phyloP scores from a whole-genome alignment of 2,113 vertebrate species.

The Orientallactaga bullata region DNA sequence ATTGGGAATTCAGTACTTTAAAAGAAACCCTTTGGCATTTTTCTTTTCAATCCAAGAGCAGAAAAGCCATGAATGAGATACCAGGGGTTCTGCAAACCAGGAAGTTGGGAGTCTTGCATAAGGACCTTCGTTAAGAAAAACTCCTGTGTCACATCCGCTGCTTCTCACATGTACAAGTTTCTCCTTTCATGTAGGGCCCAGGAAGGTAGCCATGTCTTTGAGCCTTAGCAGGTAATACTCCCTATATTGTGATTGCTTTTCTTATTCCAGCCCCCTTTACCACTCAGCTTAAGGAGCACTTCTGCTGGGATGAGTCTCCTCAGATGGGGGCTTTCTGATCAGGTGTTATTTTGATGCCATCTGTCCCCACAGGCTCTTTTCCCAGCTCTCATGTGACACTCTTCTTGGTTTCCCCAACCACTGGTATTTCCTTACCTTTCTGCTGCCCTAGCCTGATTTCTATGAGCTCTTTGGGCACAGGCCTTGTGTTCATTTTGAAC shows the following conservation, averaged over 20 bases:
- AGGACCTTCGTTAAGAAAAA: neutral
- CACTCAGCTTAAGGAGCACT: neutral
- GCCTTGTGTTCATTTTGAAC: neutral
- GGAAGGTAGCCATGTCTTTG: neutral
- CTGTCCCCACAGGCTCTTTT: neutral
- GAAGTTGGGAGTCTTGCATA: neutral
- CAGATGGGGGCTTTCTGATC: neutral
- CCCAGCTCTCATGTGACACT: too few species aligned
- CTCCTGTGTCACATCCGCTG: neutral
- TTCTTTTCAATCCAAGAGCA: neutral
- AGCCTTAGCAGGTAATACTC: neutral
- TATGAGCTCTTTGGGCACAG: neutral
- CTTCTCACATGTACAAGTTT: neutral
- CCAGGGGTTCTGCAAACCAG: neutral
- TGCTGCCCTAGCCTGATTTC: neutral
- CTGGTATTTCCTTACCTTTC: neutral
- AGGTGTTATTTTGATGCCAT: too few species aligned
- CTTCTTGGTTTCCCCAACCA: neutral
- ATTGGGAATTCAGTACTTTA: neutral
- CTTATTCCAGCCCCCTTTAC: neutral
- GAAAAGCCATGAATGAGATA: neutral
- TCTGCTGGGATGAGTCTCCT: neutral
- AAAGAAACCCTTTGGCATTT: neutral
- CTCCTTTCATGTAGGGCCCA: neutral
- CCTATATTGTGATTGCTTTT: neutral